These are phyloP conservation scores for Nomada ruficornis DNA, from an alignment of 2,888 invertebrate genomes.

Conservation along the genomic window DNA sequence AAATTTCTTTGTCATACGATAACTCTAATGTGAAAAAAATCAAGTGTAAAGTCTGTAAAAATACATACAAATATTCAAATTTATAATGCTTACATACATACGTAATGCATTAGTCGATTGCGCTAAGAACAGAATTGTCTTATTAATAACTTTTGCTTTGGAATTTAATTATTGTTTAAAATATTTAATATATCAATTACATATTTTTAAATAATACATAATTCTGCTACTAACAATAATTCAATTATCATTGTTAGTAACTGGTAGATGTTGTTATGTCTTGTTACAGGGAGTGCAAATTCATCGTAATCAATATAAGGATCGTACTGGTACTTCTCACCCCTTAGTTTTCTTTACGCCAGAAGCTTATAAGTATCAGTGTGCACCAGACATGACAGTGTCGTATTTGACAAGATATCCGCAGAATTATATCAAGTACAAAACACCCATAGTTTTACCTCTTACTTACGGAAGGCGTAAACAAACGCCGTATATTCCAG, in stretches of 20 bases:
- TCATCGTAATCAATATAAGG: conserved; percentile 88
- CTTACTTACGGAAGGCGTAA: conserved; percentile 85
- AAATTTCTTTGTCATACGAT: too few species aligned
- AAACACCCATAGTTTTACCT: conserved; percentile 86
- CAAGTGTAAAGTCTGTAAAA: background rate
- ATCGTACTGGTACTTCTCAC: conserved; percentile 86
- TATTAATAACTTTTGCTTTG: too few species aligned
- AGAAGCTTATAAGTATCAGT: conserved; percentile 85
- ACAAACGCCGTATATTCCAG: conserved; percentile 86
- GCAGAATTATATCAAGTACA: conserved; percentile 86
- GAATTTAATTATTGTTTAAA: too few species aligned
- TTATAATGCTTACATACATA: too few species aligned
- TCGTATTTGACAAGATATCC: conserved; percentile 85
- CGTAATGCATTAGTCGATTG: too few species aligned
- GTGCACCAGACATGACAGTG: conserved; percentile 85
- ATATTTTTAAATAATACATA: too few species aligned
- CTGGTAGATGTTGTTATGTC: background rate
- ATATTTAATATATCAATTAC: too few species aligned
- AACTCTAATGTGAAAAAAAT: background rate
- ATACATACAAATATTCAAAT: too few species aligned
- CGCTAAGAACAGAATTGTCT: too few species aligned
- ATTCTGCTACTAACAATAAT: too few species aligned
- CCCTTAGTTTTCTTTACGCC: conserved; percentile 87
- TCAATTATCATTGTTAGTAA: too few species aligned
- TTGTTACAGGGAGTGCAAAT: conserved; percentile 85